A percentile compares a stretch with the other conserved stretches of the same genome.
Conservation (phyloP, 2,113 vertebrate species). For the Mesocricetus auratus region DNA sequence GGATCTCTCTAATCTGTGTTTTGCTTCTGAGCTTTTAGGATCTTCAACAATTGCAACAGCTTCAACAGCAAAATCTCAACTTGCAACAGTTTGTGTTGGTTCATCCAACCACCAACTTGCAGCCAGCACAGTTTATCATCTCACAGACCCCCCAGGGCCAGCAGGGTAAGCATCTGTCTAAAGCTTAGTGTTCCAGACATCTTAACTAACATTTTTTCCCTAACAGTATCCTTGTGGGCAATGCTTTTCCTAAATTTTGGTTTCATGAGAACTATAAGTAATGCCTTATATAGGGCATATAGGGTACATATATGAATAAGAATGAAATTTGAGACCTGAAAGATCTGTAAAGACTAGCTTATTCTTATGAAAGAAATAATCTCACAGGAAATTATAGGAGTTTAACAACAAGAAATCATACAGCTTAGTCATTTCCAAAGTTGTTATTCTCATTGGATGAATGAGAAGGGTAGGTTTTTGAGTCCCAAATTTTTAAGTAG, state of each 20-base stretch:
- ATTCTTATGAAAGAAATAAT: background rate
- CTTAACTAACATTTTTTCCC: background rate
- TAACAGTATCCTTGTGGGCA: background rate
- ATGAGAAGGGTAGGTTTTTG: background rate
- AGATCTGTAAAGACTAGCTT: background rate
- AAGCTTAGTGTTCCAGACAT: background rate
- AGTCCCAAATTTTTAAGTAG: conserved; percentile 15
- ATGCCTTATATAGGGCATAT: background rate
- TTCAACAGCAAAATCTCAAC: conserved; percentile 98
- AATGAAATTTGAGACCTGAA: conserved; percentile 17
- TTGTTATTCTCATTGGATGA: background rate
- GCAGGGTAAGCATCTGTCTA: conserved; percentile 90
- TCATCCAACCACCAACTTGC: conserved; percentile 96
- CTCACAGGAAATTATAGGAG: background rate
- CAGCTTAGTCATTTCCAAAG: background rate
- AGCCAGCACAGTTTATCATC: conserved; percentile 98
- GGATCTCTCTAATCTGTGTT: background rate
- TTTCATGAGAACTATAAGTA: background rate
- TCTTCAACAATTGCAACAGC: conserved; percentile 93
- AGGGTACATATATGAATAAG: background rate
- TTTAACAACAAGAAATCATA: background rate
- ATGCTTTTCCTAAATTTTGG: background rate
- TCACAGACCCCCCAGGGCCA: conserved; percentile 97
- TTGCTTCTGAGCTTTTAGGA: conserved; percentile 83
- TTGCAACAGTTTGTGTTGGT: conserved; percentile 99